Evolutionary conservation across 2,797 vertebrate genomes (phyloP).

Genomic region (Erethizon dorsatum): DNA sequence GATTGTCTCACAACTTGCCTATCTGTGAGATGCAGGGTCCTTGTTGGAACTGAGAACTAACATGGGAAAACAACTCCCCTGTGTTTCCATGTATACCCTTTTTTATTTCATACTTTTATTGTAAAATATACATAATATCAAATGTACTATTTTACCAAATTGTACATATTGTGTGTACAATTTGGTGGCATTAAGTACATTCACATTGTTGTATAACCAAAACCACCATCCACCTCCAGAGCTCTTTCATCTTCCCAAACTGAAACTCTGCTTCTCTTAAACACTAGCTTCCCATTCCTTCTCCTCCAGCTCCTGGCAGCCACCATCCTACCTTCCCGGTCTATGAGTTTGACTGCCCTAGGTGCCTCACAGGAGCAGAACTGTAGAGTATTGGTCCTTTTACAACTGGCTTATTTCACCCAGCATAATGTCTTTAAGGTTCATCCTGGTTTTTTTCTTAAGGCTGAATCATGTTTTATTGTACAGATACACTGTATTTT

Average conservation of each 20-base stretch:
- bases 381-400: neutral
- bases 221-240: neutral
- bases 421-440: neutral
- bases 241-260: neutral
- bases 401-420: neutral
- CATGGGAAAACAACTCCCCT: neutral
- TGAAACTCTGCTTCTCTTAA: neutral
- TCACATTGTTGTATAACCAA: neutral
- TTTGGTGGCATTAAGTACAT: neutral
- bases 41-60: neutral
- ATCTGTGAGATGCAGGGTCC: neutral
- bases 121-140: neutral
- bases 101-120: neutral
- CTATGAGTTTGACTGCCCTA: neutral
- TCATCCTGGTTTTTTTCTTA: neutral
- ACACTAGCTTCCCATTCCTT: neutral
- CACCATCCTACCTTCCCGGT: neutral
- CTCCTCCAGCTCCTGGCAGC: neutral
- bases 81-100: too few relatives aligned
- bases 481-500: neutral
- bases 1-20: neutral
- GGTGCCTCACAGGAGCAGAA: neutral
- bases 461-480: neutral
- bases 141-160: neutral
- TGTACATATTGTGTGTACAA: neutral